phyloP scores from a whole-genome alignment of 2,888 invertebrate species.

The Pomacea canaliculata region DNA sequence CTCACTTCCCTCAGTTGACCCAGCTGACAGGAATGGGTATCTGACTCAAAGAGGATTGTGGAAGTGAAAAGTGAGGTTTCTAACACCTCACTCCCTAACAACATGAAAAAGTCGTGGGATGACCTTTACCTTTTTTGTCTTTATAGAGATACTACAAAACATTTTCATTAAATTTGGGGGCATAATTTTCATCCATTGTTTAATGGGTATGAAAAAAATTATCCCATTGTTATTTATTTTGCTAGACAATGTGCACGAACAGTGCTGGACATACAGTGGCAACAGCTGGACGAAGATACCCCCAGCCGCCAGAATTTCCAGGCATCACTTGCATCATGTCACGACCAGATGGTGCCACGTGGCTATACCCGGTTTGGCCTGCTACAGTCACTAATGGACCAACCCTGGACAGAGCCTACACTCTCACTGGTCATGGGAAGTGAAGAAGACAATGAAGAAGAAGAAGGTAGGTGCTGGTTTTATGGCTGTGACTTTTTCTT shows the following conservation, averaged over 20 bases:
- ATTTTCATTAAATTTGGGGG: neutral
- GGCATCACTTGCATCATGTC: slow-evolving; percentile 47
- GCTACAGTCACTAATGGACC: slow-evolving; percentile 51
- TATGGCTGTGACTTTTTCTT: neutral
- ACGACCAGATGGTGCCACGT: slow-evolving; percentile 44
- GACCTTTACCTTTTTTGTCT: no score
- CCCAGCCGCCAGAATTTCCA: slow-evolving; percentile 51
- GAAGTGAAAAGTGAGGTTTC: no score
- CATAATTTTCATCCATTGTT: neutral
- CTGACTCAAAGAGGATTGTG: no score
- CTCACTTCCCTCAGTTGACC: no score
- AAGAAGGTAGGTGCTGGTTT: slow-evolving; percentile 37
- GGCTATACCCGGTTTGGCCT: slow-evolving; percentile 52
- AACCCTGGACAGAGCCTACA: slow-evolving; percentile 64
- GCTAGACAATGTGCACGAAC: slow-evolving; percentile 57
- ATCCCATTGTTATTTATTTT: no score
- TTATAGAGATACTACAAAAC: no score
- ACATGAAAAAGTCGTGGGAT: no score
- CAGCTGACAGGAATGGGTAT: no score
- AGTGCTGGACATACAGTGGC: slow-evolving; percentile 60
- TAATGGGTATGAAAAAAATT: no score
- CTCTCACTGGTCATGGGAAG: slow-evolving; percentile 63
- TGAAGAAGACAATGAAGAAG: slow-evolving; percentile 49
- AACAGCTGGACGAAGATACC: slow-evolving; percentile 54
- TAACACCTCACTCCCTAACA: no score